These are phyloP conservation scores for Luperina nickerlii DNA, from an alignment of 2,888 invertebrate genomes.

Conservation along the genomic window DNA sequence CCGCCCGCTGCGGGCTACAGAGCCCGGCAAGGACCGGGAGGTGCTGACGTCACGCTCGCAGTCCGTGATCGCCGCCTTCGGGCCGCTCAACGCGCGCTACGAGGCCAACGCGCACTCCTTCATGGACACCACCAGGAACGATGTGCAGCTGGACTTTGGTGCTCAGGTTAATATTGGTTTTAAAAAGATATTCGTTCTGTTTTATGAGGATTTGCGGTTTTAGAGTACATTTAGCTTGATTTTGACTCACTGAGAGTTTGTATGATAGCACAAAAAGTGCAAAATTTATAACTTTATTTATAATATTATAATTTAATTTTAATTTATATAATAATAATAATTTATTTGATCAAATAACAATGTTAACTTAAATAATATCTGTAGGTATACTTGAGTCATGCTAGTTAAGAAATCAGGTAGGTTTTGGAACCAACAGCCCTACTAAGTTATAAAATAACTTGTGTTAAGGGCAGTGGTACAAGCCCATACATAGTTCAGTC, in stretches of 20 bases:
- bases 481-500: too few relatives aligned
- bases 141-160: slow-evolving; percentile 95
- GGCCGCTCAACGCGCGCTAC: slow-evolving; percentile 94
- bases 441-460: too few relatives aligned
- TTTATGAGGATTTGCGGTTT: not conserved
- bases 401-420: too few relatives aligned
- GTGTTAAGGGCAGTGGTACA: too few relatives aligned
- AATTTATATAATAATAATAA: too few relatives aligned
- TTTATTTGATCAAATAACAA: too few relatives aligned
- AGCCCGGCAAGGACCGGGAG: slow-evolving; percentile 93
- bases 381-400: too few relatives aligned
- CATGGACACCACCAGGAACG: slow-evolving; percentile 93
- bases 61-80: slow-evolving; percentile 96
- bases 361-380: too few relatives aligned
- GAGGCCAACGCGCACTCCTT: slow-evolving; percentile 96
- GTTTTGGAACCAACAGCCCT: too few relatives aligned
- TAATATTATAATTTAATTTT: too few relatives aligned
- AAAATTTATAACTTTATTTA: too few relatives aligned
- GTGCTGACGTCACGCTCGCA: slow-evolving; percentile 92
- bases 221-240: not conserved
- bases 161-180: slow-evolving; percentile 81
- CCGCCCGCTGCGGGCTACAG: slow-evolving; percentile 94
- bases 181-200: not conserved
- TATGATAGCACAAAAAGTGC: too few relatives aligned
- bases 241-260: not conserved